A percentile compares a stretch with the other conserved stretches of the same genome.
Conservation (phyloP, 2,888 invertebrate species). For the Dolomedes plantarius region DNA sequence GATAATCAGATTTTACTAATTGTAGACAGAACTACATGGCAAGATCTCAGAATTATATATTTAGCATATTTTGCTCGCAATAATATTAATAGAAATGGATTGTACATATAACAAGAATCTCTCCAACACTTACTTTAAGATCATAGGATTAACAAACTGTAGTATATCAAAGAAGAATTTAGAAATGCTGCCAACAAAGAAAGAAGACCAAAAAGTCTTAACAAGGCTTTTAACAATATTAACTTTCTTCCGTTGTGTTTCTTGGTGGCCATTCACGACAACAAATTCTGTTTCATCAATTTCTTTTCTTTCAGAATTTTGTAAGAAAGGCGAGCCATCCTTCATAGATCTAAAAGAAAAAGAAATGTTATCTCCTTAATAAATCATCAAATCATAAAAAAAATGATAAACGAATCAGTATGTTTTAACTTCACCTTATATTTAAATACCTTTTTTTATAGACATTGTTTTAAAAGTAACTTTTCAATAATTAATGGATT, state of each 20-base stretch:
- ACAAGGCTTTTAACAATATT: conserved; percentile 38
- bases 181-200: conserved; percentile 76
- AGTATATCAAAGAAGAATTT: conserved; percentile 77
- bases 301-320: neutral
- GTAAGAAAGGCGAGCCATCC: conserved; percentile 9
- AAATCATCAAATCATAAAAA: neutral
- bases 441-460: no score
- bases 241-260: conserved; percentile 30
- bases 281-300: conserved; percentile 26
- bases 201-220: conserved; percentile 71
- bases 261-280: conserved; percentile 31
- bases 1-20: no score
- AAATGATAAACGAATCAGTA: no score
- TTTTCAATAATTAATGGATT: no score
- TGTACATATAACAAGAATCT: no score
- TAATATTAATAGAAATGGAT: no score
- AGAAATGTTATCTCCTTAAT: no score
- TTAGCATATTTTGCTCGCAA: no score
- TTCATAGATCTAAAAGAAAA: neutral
- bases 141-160: conserved; percentile 77
- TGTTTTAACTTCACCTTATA: no score
- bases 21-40: no score
- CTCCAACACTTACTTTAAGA: conserved; percentile 74
- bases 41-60: no score
- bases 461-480: no score